Conservation (phyloP, 1,140 invertebrate genomes). For the Holcopasites calliopsidis region DNA sequence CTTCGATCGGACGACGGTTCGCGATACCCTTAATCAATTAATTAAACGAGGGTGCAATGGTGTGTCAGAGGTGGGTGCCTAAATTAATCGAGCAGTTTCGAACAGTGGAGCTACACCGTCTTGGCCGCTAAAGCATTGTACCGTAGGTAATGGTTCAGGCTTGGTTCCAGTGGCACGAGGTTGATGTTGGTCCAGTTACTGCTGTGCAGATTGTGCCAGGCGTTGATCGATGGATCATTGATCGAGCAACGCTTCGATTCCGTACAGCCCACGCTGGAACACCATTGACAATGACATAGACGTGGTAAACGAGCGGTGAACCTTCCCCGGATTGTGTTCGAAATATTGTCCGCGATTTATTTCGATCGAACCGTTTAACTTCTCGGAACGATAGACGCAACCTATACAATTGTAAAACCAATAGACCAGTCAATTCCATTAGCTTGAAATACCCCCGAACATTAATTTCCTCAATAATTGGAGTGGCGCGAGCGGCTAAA, state of each 20-base stretch:
- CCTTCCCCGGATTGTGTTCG: background rate
- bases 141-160: conserved; percentile 43
- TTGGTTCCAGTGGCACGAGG: conserved; percentile 11
- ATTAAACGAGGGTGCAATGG: conserved; percentile 43
- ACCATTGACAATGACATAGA: conserved; percentile 41
- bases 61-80: conserved; percentile 48
- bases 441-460: too few relatives aligned
- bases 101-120: conserved; percentile 74
- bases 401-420: too few relatives aligned
- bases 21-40: conserved; percentile 46
- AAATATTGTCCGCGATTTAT: background rate
- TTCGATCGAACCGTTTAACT: background rate
- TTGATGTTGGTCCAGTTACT: too few relatives aligned
- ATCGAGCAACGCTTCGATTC: conserved; percentile 10
- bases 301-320: conserved; percentile 18
- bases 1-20: background rate
- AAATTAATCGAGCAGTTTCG: conserved; percentile 63
- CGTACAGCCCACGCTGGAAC: conserved; percentile 19
- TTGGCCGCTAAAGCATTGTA: conserved; percentile 67
- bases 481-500: too few relatives aligned
- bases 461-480: too few relatives aligned
- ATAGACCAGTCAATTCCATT: too few relatives aligned
- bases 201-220: background rate
- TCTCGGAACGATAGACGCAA: too few relatives aligned
- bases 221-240: conserved; percentile 29